phyloP scores from a whole-genome alignment of 2,113 vertebrate species.

The Pachycephala philippinensis region DNA sequence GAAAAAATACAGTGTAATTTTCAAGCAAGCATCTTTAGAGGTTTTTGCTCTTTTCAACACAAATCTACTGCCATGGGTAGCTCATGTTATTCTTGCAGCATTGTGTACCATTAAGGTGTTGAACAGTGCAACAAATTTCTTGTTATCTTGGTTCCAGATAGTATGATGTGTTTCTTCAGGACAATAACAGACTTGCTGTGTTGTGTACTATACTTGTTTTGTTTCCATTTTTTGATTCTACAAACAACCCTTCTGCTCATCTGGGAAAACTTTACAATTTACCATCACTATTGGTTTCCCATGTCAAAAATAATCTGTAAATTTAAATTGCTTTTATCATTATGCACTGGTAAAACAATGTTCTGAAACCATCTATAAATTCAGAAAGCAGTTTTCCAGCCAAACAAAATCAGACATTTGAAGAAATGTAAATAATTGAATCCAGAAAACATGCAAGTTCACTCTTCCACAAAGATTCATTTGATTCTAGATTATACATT shows the following conservation, averaged over 20 bases:
- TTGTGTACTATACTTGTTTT: background rate
- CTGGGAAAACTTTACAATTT: background rate
- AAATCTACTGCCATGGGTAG: background rate
- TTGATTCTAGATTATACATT: background rate
- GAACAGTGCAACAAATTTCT: background rate
- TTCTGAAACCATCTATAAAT: conserved; percentile 10
- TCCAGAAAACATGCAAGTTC: conserved; percentile 10
- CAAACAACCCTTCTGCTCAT: background rate
- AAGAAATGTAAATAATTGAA: background rate
- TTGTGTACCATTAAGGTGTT: background rate
- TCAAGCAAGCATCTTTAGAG: background rate
- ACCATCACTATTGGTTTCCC: background rate
- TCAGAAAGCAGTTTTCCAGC: conserved; percentile 34
- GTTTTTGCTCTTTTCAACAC: background rate
- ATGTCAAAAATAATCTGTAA: background rate
- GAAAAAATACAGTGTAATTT: background rate
- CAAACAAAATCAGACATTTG: background rate
- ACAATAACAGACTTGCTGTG: background rate
- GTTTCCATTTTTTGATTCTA: background rate
- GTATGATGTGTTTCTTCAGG: background rate
- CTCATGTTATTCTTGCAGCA: background rate
- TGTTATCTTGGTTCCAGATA: background rate
- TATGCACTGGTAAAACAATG: conserved; percentile 22
- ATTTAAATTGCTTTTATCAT: background rate
- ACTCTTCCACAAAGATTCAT: conserved; percentile 22